phyloP scores from a whole-genome alignment of 2,797 vertebrate species.

The Ispidina lecontei region DNA sequence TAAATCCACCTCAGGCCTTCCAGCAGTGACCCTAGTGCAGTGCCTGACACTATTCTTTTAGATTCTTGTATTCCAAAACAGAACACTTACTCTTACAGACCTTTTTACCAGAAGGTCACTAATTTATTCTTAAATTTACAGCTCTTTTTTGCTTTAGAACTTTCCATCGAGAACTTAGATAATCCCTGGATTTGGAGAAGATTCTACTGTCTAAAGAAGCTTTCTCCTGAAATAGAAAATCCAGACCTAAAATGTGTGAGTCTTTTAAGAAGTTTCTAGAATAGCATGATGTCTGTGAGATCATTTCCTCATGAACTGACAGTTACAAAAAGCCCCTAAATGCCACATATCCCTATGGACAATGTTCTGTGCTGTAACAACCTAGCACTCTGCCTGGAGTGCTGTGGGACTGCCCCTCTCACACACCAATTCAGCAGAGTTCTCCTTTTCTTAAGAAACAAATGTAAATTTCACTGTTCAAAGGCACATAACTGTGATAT shows the following conservation, averaged over 20 bases:
- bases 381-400: background rate
- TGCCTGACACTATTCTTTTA: background rate
- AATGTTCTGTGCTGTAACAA: background rate
- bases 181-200: background rate
- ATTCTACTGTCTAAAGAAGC: background rate
- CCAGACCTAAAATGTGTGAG: background rate
- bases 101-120: background rate
- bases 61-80: background rate
- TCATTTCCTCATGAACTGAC: background rate
- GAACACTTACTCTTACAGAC: rapidly evolving
- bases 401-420: background rate
- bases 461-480: background rate
- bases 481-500: background rate
- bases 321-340: background rate
- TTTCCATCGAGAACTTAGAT: background rate
- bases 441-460: background rate
- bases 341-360: background rate
- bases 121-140: background rate
- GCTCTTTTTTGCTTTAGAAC: background rate
- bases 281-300: background rate
- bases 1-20: background rate
- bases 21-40: background rate
- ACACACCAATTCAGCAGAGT: background rate
- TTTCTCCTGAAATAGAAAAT: background rate
- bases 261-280: background rate